A percentile compares a stretch with the other conserved stretches of the same genome.
Conservation (phyloP, 2,113 vertebrate species). For the Coptodon bakossiorum region DNA sequence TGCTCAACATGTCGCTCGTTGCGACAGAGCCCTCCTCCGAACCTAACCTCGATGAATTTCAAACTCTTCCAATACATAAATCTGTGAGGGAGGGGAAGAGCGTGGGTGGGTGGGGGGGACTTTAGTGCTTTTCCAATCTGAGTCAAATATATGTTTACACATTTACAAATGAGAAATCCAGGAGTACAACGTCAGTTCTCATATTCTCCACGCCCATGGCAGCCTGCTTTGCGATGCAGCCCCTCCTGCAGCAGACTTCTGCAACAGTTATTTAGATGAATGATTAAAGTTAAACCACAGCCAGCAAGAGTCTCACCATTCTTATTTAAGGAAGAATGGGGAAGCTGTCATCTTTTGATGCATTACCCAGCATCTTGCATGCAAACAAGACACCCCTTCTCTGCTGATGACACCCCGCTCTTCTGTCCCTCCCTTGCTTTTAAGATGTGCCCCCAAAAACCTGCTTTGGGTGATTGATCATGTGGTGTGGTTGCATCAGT, state of each 20-base stretch:
- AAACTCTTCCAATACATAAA: conserved; percentile 66
- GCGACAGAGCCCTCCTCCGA: conserved; percentile 24
- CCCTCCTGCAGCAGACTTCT: conserved; percentile 43
- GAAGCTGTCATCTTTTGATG: conserved; percentile 77
- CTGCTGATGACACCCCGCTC: background rate
- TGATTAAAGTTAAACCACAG: conserved; percentile 77
- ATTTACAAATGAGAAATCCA: conserved; percentile 69
- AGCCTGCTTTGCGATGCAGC: conserved; percentile 34
- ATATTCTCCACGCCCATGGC: conserved; percentile 48
- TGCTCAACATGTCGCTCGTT: conserved; percentile 51
- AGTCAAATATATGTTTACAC: conserved; percentile 63
- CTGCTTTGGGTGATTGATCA: conserved; percentile 57
- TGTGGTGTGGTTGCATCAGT: conserved; percentile 31
- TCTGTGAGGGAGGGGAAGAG: conserved; percentile 2
- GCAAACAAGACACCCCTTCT: conserved; percentile 57
- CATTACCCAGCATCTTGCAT: conserved; percentile 71
- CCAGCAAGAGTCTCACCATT: conserved; percentile 65
- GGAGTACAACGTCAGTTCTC: conserved; percentile 55
- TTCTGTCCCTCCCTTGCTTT: background rate
- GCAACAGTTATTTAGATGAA: conserved; percentile 77
- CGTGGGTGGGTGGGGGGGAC: background rate
- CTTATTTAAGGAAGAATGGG: conserved; percentile 74
- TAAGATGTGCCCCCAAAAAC: conserved; percentile 24
- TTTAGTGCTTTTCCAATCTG: conserved; percentile 41
- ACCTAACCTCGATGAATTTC: conserved; percentile 56